Percentiles rank a stretch among this genome's conserved stretches.
These are phyloP conservation scores for Ctenopoma multispine DNA, from an alignment of 2,797 vertebrate species.

Conservation along the genomic window DNA sequence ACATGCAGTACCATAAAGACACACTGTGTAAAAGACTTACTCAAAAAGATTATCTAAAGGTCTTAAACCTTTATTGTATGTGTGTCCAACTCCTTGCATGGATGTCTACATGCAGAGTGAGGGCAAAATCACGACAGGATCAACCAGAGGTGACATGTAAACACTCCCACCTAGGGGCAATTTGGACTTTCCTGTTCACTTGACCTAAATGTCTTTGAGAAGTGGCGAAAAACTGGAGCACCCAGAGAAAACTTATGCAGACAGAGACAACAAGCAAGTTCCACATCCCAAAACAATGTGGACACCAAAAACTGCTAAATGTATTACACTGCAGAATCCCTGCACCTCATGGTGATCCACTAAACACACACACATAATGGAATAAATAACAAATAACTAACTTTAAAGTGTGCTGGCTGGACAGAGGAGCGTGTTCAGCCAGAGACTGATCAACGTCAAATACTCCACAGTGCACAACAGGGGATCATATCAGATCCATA, in stretches of 20 bases:
- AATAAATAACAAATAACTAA: not conserved
- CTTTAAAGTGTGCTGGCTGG: too few species aligned
- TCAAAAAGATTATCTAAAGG: too few species aligned
- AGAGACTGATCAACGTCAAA: too few species aligned
- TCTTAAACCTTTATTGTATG: not conserved
- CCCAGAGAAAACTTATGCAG: not conserved
- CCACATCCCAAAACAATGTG: not conserved
- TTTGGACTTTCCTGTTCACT: conserved; percentile 6
- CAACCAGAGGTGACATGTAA: not conserved
- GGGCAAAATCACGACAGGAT: not conserved
- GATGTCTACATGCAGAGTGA: not conserved
- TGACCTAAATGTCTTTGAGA: conserved; percentile 21
- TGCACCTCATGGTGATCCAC: not conserved
- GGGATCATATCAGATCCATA: too few species aligned
- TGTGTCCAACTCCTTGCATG: not conserved
- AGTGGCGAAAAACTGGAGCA: conserved; percentile 24
- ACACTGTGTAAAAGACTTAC: too few species aligned
- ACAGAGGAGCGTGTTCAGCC: too few species aligned
- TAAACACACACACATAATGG: not conserved
- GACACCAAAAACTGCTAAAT: not conserved
- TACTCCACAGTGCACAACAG: too few species aligned
- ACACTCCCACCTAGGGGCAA: not conserved
- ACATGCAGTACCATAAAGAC: too few species aligned
- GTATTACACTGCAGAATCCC: not conserved
- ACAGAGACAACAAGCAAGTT: not conserved